phyloP scores from a whole-genome alignment of 2,113 vertebrate genomes.

The Corydoras maculifer region DNA sequence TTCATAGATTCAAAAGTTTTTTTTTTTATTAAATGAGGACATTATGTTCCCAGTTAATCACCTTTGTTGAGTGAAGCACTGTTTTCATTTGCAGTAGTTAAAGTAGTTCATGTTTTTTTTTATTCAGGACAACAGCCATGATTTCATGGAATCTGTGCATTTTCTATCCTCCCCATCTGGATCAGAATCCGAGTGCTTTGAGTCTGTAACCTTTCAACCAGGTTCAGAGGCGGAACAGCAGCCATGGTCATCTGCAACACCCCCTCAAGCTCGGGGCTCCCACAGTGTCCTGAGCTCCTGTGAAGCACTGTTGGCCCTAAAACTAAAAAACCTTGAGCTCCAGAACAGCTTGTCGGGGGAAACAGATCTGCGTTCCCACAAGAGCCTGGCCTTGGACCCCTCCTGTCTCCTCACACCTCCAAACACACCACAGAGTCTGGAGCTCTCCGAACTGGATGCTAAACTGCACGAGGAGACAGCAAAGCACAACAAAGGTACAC shows the following conservation, averaged over 20 bases:
- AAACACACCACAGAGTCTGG: constrained; percentile 55
- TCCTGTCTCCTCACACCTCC: constrained; percentile 72
- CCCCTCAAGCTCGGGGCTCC: constrained; percentile 32
- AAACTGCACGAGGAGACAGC: constrained; percentile 48
- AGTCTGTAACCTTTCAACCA: not conserved
- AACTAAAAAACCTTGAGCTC: constrained; percentile 65
- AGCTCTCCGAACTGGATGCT: constrained; percentile 54
- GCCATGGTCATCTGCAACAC: not conserved
- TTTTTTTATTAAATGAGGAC: no score
- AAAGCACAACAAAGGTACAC: constrained; percentile 50
- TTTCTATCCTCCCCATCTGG: constrained; percentile 19
- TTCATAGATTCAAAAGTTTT: no score
- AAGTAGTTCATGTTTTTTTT: not conserved
- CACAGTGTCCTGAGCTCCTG: constrained; percentile 55
- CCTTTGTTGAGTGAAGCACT: no score
- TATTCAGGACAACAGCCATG: constrained; percentile 18
- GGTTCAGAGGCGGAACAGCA: constrained; percentile 22
- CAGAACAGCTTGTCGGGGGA: constrained; percentile 57
- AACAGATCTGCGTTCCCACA: constrained; percentile 53
- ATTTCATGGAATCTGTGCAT: constrained; percentile 32
- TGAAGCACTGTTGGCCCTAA: constrained; percentile 63
- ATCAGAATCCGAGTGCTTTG: constrained; percentile 31
- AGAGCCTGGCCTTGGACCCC: constrained; percentile 66
- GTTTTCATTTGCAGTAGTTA: no score
- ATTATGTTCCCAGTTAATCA: no score